phyloP scores from a whole-genome alignment of 2,888 invertebrate genomes.

The Octodonta nipae region DNA sequence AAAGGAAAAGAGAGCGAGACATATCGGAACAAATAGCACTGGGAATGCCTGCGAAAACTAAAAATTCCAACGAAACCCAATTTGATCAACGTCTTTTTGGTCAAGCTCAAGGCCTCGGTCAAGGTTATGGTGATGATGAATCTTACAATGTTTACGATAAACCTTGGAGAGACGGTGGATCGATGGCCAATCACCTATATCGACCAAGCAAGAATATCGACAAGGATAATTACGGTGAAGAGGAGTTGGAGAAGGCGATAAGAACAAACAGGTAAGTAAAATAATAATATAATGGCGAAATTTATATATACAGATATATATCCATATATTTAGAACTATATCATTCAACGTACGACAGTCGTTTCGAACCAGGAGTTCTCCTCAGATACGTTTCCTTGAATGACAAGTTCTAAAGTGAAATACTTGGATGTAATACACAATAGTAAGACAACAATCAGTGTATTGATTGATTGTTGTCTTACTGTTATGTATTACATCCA shows the following conservation, averaged over 20 bases:
- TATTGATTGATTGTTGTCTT: too few relatives aligned
- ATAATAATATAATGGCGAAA: too few relatives aligned
- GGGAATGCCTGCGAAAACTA: conserved; percentile 70
- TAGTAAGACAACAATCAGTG: too few relatives aligned
- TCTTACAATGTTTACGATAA: conserved; percentile 96
- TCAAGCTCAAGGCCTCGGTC: conserved; percentile 74
- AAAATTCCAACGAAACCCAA: conserved; percentile 60
- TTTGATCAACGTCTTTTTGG: conserved; percentile 96
- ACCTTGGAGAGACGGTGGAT: conserved; percentile 86
- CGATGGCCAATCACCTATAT: conserved; percentile 79
- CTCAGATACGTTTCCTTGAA: too few relatives aligned
- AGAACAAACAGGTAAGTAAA: conserved; percentile 67
- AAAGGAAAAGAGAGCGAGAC: conserved; percentile 84
- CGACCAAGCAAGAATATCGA: conserved; percentile 78
- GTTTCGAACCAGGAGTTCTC: too few relatives aligned
- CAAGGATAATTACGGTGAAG: conserved; percentile 79
- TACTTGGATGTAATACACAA: too few relatives aligned
- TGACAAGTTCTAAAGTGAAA: too few relatives aligned
- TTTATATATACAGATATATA: too few relatives aligned
- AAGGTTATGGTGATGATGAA: conserved; percentile 91
- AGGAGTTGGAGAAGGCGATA: conserved; percentile 77
- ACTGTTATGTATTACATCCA: too few relatives aligned
- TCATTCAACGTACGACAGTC: too few relatives aligned
- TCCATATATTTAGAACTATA: too few relatives aligned
- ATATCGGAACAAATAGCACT: conserved; percentile 97